Evolutionary conservation across 2,888 invertebrate species (phyloP).

Genomic region (Dicycla oo): DNA sequence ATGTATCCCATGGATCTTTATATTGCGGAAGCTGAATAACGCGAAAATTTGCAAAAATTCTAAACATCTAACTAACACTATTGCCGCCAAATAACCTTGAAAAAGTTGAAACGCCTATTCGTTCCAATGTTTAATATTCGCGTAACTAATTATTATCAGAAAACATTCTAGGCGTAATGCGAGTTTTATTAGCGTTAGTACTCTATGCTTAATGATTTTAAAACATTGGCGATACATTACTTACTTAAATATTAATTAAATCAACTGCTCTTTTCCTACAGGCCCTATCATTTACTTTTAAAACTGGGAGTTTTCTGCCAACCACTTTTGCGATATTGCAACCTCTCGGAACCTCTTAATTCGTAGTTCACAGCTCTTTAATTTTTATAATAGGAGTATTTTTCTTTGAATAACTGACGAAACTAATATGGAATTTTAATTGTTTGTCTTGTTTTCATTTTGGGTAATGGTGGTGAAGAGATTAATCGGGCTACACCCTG

Average conservation of each 20-base stretch:
- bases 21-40: not conserved
- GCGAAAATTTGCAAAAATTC: not conserved
- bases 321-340: slow-evolving; percentile 18
- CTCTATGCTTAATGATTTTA: slow-evolving; percentile 17
- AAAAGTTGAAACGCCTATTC: slow-evolving; percentile 39
- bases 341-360: slow-evolving; percentile 23
- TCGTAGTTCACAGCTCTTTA: slow-evolving; percentile 8
- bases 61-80: not conserved
- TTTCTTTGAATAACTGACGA: not conserved
- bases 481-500: not conserved
- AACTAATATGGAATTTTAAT: not conserved
- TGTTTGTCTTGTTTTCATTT: not conserved
- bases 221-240: slow-evolving; percentile 11
- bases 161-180: slow-evolving; percentile 35
- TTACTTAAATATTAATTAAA: slow-evolving; percentile 15
- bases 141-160: slow-evolving; percentile 57
- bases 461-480: not conserved
- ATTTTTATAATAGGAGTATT: not conserved
- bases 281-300: slow-evolving; percentile 25
- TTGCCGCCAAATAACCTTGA: slow-evolving; percentile 28
- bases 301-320: slow-evolving; percentile 5
- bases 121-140: slow-evolving; percentile 45
- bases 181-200: slow-evolving; percentile 16
- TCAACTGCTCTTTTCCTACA: slow-evolving; percentile 4
- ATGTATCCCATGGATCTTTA: not conserved